Percentiles rank a stretch among this genome's conserved stretches.
Conservation (phyloP, 2,113 vertebrate species). For the Paedocypris sp. region DNA sequence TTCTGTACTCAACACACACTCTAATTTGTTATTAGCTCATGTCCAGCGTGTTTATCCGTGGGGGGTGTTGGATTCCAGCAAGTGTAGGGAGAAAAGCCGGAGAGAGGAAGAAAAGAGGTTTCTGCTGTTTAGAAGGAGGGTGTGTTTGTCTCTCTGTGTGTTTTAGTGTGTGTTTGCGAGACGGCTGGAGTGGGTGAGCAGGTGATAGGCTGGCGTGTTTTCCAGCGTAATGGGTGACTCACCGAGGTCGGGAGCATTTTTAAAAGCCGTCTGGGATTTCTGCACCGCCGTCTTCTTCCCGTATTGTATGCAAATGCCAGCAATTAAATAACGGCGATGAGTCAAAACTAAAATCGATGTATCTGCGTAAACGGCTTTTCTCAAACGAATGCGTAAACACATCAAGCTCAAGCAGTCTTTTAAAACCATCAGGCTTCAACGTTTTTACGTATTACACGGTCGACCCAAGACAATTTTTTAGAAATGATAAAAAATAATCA, state of each 20-base stretch:
- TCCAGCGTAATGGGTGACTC: conserved; percentile 8
- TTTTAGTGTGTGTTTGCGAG: conserved; percentile 2
- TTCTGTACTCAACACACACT: neutral
- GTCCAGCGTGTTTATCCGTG: conserved; percentile 1
- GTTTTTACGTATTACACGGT: too few relatives aligned
- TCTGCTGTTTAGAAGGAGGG: neutral
- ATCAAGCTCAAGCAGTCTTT: too few relatives aligned
- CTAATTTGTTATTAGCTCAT: conserved; percentile 11
- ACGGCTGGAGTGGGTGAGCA: neutral
- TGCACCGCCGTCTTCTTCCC: neutral
- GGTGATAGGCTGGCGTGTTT: conserved; percentile 3
- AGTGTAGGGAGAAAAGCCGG: conserved; percentile 1
- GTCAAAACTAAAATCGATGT: neutral
- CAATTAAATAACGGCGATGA: neutral
- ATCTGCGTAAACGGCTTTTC: neutral
- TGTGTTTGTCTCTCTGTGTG: conserved; percentile 19
- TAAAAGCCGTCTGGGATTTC: conserved; percentile 17
- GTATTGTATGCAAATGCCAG: neutral
- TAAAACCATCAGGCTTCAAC: too few relatives aligned
- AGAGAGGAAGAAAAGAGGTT: neutral
- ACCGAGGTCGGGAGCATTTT: conserved; percentile 5
- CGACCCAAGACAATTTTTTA: too few relatives aligned
- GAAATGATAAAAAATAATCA: too few relatives aligned
- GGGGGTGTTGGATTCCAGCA: conserved; percentile 8
- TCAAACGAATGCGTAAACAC: neutral